Conservation (phyloP, 2,888 invertebrate genomes). For the Andrena chrysosceles region DNA sequence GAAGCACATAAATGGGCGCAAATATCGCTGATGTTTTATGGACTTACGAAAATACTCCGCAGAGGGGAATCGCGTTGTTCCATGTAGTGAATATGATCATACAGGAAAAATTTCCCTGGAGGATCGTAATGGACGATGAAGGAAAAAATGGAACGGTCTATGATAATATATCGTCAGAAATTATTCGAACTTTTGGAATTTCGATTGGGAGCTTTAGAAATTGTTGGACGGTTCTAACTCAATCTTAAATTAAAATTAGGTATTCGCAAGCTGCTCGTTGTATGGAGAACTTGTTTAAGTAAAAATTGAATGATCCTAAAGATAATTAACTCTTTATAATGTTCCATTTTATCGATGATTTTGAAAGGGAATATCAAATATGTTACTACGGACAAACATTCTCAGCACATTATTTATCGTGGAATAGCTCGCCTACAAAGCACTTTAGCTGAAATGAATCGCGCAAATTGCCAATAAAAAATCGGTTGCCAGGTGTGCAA, state of each 20-base stretch:
- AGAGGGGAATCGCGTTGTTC: not conserved
- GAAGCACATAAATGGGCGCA: not conserved
- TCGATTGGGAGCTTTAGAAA: not conserved
- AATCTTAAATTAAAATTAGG: too few species aligned
- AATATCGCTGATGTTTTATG: not conserved
- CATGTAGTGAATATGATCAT: not conserved
- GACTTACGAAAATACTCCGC: not conserved
- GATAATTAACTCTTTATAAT: too few species aligned
- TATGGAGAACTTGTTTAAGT: too few species aligned
- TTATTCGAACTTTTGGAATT: not conserved
- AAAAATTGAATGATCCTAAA: too few species aligned
- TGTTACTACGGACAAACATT: not conserved
- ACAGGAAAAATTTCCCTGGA: conserved; percentile 1
- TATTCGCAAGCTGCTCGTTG: too few species aligned
- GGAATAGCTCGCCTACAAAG: not conserved
- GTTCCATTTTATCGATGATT: too few species aligned
- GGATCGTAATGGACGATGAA: not conserved
- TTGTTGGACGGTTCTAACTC: not conserved
- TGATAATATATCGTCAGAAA: not conserved
- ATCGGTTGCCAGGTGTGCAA: conserved; percentile 3
- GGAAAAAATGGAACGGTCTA: not conserved
- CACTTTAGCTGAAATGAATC: not conserved
- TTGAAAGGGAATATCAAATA: too few species aligned
- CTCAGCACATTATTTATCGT: not conserved
- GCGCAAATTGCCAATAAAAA: not conserved